phyloP scores from a whole-genome alignment of 2,888 invertebrate genomes.

The Andrena minutula region DNA sequence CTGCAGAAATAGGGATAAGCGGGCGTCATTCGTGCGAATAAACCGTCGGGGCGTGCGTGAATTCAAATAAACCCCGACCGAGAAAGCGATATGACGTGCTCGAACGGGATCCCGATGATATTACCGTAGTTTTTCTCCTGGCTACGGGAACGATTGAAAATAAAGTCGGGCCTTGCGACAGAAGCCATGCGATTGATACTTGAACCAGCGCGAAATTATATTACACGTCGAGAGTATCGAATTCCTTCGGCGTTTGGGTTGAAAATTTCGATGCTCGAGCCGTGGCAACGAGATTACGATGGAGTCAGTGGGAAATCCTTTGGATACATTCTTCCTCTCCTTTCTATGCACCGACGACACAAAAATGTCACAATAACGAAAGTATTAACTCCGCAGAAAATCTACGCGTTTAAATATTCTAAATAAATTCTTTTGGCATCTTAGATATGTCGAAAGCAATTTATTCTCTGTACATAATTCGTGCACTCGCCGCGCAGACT shows the following conservation, averaged over 20 bases:
- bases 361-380: too few relatives aligned
- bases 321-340: not conserved
- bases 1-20: constrained; percentile 70
- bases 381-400: too few relatives aligned
- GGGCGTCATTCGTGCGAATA: constrained; percentile 71
- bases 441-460: not conserved
- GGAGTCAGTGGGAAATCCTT: not conserved
- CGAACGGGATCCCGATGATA: constrained; percentile 49
- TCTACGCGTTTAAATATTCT: too few relatives aligned
- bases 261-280: not conserved
- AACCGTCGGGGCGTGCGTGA: constrained; percentile 64
- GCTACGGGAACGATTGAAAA: constrained; percentile 49
- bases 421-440: too few relatives aligned
- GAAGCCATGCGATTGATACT: constrained; percentile 16
- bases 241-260: not conserved
- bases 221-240: not conserved
- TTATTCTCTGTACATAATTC: constrained; percentile 21
- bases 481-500: constrained; percentile 11
- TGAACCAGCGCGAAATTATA: constrained; percentile 23
- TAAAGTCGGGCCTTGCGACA: constrained; percentile 24
- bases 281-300: not conserved
- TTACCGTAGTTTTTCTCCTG: constrained; percentile 46
- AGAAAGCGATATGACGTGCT: constrained; percentile 58
- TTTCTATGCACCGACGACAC: too few relatives aligned
- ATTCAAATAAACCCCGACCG: constrained; percentile 66